Evolutionary conservation across 2,797 vertebrate genomes (phyloP).

Genomic region (Ibycter americanus): DNA sequence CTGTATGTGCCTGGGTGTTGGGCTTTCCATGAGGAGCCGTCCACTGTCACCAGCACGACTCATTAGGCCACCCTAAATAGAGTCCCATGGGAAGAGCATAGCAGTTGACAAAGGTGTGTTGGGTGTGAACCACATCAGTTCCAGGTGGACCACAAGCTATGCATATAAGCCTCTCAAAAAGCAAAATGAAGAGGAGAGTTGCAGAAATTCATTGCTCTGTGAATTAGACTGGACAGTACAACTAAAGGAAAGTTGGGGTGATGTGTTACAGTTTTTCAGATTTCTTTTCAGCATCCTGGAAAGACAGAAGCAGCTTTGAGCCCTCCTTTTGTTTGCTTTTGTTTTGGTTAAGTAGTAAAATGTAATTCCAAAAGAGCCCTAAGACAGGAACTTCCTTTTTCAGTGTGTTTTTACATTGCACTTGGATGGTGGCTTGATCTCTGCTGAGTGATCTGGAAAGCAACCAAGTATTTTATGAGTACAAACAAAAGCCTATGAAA

Average conservation of each 20-base stretch:
- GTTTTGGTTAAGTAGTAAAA: neutral
- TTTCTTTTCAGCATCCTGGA: neutral
- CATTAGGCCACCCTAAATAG: neutral
- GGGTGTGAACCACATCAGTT: neutral
- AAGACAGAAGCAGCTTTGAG: neutral
- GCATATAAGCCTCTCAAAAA: neutral
- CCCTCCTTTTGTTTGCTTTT: neutral
- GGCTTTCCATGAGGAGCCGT: neutral
- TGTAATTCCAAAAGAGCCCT: neutral
- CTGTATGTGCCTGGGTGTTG: neutral
- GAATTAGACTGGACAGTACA: neutral
- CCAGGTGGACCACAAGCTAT: neutral
- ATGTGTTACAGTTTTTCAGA: neutral
- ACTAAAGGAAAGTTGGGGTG: neutral
- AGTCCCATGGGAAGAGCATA: neutral
- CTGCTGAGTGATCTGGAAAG: conserved; percentile 19
- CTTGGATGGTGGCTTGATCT: conserved; percentile 2
- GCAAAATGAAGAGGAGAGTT: neutral
- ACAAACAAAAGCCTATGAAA: conserved; percentile 14
- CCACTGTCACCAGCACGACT: neutral
- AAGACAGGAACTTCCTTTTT: neutral
- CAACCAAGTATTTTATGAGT: conserved; percentile 1
- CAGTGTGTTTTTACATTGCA: neutral
- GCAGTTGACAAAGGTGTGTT: neutral
- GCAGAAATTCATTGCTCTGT: neutral